Evolutionary conservation across 2,113 vertebrate species (phyloP).

Genomic region (Paralichthys olivaceus): DNA sequence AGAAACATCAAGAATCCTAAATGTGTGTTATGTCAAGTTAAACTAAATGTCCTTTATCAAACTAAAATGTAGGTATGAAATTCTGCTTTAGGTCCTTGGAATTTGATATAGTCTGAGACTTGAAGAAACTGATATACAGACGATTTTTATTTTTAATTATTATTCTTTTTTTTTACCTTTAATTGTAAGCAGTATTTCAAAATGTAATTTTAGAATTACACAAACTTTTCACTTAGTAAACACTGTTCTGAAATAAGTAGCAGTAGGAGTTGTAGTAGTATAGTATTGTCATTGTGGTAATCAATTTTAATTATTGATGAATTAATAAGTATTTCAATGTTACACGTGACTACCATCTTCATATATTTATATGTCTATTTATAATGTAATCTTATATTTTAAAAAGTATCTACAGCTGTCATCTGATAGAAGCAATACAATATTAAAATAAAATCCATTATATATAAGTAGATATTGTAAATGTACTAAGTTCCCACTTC

Average conservation of each 20-base stretch:
- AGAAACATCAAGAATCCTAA: background rate
- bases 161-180: background rate
- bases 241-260: too few species aligned
- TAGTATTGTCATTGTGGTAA: background rate
- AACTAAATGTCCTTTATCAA: too few species aligned
- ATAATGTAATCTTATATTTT: background rate
- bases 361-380: too few species aligned
- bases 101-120: too few species aligned
- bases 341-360: background rate
- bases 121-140: too few species aligned
- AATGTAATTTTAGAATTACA: background rate
- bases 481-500: conserved; percentile 33
- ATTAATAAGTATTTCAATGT: background rate
- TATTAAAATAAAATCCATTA: too few species aligned
- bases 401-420: background rate
- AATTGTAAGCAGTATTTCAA: background rate
- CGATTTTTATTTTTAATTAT: background rate
- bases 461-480: too few species aligned
- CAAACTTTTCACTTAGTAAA: background rate
- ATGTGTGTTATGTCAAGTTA: too few species aligned
- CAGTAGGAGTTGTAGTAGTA: background rate
- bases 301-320: background rate
- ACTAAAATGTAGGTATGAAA: too few species aligned
- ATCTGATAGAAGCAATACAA: too few species aligned
- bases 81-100: too few species aligned